Percentiles rank a stretch among this genome's conserved stretches.
Conservation (phyloP, 2,888 invertebrate species). For the Dendrolimus houi region DNA sequence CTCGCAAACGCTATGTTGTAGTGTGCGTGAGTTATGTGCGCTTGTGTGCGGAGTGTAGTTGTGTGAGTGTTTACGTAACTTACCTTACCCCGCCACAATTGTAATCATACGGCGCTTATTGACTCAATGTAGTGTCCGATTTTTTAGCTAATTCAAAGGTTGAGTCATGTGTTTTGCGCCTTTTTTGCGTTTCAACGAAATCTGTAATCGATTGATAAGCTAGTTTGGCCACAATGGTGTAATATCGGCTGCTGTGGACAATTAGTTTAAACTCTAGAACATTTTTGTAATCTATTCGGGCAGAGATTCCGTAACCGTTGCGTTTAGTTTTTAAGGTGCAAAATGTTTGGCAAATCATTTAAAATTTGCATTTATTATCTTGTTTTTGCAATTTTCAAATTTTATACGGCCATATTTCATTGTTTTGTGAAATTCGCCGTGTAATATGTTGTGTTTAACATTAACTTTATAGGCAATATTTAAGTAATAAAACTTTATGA, state of each 20-base stretch:
- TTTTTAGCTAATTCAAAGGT: conserved; percentile 62
- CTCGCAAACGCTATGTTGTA: conserved; percentile 3
- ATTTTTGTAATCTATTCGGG: not conserved
- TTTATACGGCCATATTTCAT: not conserved
- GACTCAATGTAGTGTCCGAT: conserved; percentile 63
- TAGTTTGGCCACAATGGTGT: conserved; percentile 32
- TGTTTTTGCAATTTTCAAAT: not conserved
- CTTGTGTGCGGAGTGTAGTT: conserved; percentile 31
- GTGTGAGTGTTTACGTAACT: conserved; percentile 71
- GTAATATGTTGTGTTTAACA: not conserved
- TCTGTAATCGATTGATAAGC: conserved; percentile 43
- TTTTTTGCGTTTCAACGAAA: conserved; percentile 32
- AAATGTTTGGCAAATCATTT: not conserved
- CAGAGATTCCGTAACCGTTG: not conserved
- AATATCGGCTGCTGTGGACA: conserved; percentile 12
- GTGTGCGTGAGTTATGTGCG: conserved; percentile 13
- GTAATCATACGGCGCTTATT: conserved; percentile 59
- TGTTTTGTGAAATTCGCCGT: not conserved
- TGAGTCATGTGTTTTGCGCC: conserved; percentile 60
- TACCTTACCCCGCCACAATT: conserved; percentile 39
- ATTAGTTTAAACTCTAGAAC: not conserved
- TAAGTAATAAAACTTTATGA: not conserved
- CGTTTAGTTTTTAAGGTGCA: not conserved
- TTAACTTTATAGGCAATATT: not conserved
- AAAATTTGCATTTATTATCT: not conserved